Evolutionary conservation across 2,888 invertebrate species (phyloP).

Genomic region (Heliconius erato): DNA sequence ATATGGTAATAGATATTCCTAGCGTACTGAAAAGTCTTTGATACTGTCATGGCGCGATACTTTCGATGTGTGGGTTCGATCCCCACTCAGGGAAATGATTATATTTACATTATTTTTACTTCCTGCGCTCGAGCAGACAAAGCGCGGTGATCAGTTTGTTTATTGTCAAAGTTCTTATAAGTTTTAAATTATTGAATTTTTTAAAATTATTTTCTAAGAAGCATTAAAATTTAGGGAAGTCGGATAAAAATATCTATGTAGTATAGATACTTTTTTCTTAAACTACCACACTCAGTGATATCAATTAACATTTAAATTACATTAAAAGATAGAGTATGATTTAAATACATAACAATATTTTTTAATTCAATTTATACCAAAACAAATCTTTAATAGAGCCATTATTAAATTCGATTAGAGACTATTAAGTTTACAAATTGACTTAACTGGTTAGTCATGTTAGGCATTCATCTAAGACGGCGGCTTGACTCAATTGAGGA

Average conservation of each 20-base stretch:
- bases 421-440: constrained; percentile 26
- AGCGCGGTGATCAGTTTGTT: no score
- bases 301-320: constrained; percentile 6
- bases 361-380: not conserved
- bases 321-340: no score
- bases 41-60: no score
- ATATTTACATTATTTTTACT: no score
- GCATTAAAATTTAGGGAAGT: not conserved
- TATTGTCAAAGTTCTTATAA: no score
- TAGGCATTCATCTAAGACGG: constrained; percentile 31
- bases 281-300: not conserved
- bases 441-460: constrained; percentile 28
- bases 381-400: constrained; percentile 18
- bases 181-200: no score
- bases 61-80: no score
- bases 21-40: no score
- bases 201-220: not conserved
- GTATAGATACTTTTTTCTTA: not conserved
- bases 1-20: no score
- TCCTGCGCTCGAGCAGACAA: no score
- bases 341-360: not conserved
- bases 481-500: constrained; percentile 31
- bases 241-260: not conserved
- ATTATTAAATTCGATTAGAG: constrained; percentile 33
- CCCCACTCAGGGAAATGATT: no score